Percentiles rank a stretch among this genome's conserved stretches.
Conservation (phyloP, 1,140 invertebrate species). For the Mercenaria mercenaria region DNA sequence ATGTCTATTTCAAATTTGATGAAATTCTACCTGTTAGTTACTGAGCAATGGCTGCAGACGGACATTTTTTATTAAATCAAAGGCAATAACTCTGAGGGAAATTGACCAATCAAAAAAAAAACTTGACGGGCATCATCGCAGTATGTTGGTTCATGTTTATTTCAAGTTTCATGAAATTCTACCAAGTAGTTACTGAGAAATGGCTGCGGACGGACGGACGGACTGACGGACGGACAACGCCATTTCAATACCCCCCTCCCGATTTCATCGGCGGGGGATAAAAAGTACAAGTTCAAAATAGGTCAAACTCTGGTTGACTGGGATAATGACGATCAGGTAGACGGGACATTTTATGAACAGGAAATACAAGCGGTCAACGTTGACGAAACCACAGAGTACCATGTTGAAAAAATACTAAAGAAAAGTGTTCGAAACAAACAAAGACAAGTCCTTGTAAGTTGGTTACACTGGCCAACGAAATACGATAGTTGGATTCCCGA, state of each 20-base stretch:
- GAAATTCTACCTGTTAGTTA: no score
- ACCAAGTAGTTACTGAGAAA: neutral
- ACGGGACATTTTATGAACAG: constrained; percentile 22
- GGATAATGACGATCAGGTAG: neutral
- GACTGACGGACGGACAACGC: neutral
- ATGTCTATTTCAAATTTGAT: no score
- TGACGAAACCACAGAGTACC: constrained; percentile 14
- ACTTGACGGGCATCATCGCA: no score
- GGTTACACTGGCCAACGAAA: constrained; percentile 48
- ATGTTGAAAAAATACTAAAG: constrained; percentile 36
- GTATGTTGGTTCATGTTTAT: no score
- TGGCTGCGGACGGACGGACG: neutral
- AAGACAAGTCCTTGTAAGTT: neutral
- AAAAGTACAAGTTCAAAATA: neutral
- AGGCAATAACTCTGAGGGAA: no score
- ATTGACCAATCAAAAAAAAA: no score
- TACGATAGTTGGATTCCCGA: constrained; percentile 42
- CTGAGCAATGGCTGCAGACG: no score
- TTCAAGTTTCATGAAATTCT: no score
- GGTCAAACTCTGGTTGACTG: constrained; percentile 32
- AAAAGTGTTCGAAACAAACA: neutral
- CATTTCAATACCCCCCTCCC: no score
- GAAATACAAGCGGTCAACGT: neutral
- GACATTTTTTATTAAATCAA: no score
- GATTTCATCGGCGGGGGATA: no score